Conservation (phyloP, 1,140 invertebrate species). For the Drosophila albomicans region DNA sequence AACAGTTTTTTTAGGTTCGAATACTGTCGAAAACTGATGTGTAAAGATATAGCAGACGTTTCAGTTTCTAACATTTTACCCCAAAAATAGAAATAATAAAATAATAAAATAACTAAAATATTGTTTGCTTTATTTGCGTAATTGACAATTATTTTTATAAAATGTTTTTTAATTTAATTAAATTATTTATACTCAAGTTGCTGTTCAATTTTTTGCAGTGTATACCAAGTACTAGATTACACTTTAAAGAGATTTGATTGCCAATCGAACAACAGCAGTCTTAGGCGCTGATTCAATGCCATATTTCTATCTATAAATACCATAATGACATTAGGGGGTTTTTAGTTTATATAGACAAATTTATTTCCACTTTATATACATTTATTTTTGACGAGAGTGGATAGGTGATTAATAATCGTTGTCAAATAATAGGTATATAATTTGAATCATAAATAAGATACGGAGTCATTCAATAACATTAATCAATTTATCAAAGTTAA, state of each 20-base stretch:
- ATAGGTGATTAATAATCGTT: not conserved
- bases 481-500: too few relatives aligned
- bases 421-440: too few relatives aligned
- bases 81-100: too few relatives aligned
- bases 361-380: not conserved
- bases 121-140: too few relatives aligned
- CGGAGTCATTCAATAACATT: too few relatives aligned
- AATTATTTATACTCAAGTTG: too few relatives aligned
- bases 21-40: not conserved
- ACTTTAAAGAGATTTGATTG: slow-evolving; percentile 9
- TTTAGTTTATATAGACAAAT: not conserved
- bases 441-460: too few relatives aligned
- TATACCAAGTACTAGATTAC: not conserved
- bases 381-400: not conserved
- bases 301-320: not conserved
- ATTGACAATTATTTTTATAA: too few relatives aligned
- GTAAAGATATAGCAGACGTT: too few relatives aligned
- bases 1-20: not conserved
- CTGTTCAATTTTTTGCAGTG: not conserved
- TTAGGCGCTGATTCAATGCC: not conserved
- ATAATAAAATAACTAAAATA: too few relatives aligned
- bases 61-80: too few relatives aligned
- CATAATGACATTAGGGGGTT: not conserved
- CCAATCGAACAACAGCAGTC: not conserved
- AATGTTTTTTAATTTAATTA: too few relatives aligned